Conservation (phyloP, 2,113 vertebrate species). For the Clarias gariepinus region DNA sequence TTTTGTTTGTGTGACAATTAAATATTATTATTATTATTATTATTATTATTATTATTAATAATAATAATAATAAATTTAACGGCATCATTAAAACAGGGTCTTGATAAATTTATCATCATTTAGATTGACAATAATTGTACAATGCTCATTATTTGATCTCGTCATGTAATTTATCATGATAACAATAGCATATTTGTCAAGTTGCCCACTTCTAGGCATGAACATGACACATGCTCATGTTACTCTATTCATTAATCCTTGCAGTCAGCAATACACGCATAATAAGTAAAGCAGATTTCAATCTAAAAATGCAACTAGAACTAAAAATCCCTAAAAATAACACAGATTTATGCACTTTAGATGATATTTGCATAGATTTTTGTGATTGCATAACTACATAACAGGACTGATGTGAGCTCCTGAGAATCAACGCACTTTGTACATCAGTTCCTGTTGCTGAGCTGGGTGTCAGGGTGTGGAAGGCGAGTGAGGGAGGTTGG, state of each 20-base stretch:
- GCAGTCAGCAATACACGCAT: neutral
- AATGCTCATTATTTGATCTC: neutral
- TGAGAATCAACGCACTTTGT: neutral
- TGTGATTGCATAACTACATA: too few species aligned
- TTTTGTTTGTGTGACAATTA: too few species aligned
- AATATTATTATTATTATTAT: too few species aligned
- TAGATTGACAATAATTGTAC: neutral
- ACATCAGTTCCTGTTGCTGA: neutral
- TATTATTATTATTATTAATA: too few species aligned
- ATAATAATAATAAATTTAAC: neutral
- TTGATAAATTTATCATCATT: neutral
- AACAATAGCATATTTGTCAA: constrained; percentile 27
- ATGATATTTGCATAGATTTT: too few species aligned
- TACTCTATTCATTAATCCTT: constrained; percentile 30
- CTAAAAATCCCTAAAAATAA: neutral
- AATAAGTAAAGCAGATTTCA: neutral
- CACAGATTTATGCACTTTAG: neutral
- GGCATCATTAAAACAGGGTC: neutral
- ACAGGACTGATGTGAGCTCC: neutral
- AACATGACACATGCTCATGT: constrained; percentile 34
- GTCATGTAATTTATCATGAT: constrained; percentile 9
- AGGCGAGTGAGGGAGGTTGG: constrained; percentile 19
- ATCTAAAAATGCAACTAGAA: neutral
- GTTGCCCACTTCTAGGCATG: constrained; percentile 13
- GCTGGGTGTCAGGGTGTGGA: neutral